Conservation (phyloP, 2,113 vertebrate genomes). For the Progne subis region DNA sequence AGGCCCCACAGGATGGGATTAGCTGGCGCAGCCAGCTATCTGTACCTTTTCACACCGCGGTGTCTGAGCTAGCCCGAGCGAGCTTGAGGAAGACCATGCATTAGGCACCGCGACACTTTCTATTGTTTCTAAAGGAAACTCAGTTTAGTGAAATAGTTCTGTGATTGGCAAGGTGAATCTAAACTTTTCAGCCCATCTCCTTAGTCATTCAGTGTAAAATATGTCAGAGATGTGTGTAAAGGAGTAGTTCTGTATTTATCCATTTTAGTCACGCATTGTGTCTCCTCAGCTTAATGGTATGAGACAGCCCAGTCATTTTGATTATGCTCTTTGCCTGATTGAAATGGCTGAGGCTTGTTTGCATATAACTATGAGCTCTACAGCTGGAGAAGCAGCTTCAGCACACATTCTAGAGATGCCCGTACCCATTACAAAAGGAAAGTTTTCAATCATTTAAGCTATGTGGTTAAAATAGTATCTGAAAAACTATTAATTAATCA, state of each 20-base stretch:
- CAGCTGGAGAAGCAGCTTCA: not conserved
- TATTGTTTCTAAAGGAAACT: not conserved
- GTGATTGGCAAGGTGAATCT: not conserved
- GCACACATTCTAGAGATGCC: not conserved
- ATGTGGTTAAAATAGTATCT: not conserved
- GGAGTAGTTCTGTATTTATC: not conserved
- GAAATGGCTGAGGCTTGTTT: not conserved
- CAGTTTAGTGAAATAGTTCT: not conserved
- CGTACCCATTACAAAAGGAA: not conserved
- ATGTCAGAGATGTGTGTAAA: not conserved
- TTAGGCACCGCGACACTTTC: not conserved
- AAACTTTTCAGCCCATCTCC: not conserved
- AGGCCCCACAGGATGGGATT: too few species aligned
- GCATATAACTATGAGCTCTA: not conserved
- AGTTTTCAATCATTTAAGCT: not conserved
- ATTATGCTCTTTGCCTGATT: not conserved
- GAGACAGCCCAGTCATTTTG: constrained; percentile 1
- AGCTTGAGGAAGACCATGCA: too few species aligned
- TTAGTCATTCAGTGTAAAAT: not conserved
- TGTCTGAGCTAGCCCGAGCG: too few species aligned
- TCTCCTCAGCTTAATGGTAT: not conserved
- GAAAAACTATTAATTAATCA: not conserved
- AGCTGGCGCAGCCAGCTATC: too few species aligned
- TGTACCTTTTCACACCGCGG: too few species aligned
- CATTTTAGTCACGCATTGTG: not conserved